phyloP scores from a whole-genome alignment of 2,888 invertebrate species.

The Drosophila fulvimacula region DNA sequence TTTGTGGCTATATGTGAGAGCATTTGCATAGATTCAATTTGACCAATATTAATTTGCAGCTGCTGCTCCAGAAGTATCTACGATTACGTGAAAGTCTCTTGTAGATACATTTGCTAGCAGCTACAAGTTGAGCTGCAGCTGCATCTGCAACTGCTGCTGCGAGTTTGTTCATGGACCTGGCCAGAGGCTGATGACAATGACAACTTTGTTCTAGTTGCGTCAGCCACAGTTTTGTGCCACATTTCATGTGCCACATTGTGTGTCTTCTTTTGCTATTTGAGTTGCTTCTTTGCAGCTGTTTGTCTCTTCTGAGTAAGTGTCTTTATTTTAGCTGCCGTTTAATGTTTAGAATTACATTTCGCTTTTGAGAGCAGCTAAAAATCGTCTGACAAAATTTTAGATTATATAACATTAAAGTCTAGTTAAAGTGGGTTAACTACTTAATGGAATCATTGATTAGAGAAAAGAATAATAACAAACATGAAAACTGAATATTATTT shows the following conservation, averaged over 20 bases:
- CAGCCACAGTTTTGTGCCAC: slow-evolving; percentile 50
- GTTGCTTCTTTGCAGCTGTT: slow-evolving; percentile 6
- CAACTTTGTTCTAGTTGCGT: slow-evolving; percentile 63
- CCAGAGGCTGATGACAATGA: slow-evolving; percentile 39
- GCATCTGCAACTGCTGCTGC: not conserved
- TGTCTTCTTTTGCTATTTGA: slow-evolving; percentile 26
- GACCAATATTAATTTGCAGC: slow-evolving; percentile 10
- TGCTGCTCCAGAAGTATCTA: slow-evolving; percentile 6
- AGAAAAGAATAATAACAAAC: too few species aligned
- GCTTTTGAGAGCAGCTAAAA: not conserved
- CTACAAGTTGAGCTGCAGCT: not conserved
- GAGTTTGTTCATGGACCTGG: not conserved
- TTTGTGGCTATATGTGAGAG: slow-evolving; percentile 36
- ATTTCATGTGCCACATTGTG: slow-evolving; percentile 51
- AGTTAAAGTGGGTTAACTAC: not conserved
- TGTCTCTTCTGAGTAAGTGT: slow-evolving; percentile 7
- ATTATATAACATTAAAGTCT: not conserved
- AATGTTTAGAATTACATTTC: not conserved
- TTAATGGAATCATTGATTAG: too few species aligned
- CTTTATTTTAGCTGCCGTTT: slow-evolving; percentile 14
- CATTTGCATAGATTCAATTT: slow-evolving; percentile 37
- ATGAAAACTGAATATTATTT: too few species aligned
- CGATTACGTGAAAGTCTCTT: slow-evolving; percentile 5
- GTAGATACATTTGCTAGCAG: slow-evolving; percentile 9
- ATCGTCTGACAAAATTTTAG: not conserved